Percentiles rank a stretch among this genome's conserved stretches.
Evolutionary conservation across 2,797 vertebrate genomes (phyloP).

Genomic region (Chaetodon trifasciatus): DNA sequence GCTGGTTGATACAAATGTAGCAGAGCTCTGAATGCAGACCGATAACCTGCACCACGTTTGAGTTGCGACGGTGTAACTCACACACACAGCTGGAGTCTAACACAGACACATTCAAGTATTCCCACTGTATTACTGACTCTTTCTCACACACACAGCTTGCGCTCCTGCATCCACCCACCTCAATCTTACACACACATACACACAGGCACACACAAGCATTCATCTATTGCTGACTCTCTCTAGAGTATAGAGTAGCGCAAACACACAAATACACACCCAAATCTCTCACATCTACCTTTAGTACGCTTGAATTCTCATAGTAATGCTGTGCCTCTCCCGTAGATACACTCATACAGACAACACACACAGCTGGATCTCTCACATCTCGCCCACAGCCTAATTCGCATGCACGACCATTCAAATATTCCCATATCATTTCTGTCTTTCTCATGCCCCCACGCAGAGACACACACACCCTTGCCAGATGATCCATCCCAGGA

Average conservation of each 20-base stretch:
- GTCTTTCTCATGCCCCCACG: conserved; percentile 36
- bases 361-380: conserved; percentile 57
- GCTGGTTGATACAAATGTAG: conserved; percentile 34
- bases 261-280: conserved; percentile 15
- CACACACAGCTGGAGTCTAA: conserved; percentile 15
- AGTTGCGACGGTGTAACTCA: conserved; percentile 5
- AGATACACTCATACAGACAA: conserved; percentile 53
- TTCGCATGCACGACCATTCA: conserved; percentile 63
- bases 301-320: conserved; percentile 57
- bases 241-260: neutral
- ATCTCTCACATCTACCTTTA: conserved; percentile 57
- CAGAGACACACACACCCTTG: conserved; percentile 15
- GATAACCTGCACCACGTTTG: conserved; percentile 67
- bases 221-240: conserved; percentile 30
- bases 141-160: conserved; percentile 32
- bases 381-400: conserved; percentile 58
- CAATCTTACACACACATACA: neutral
- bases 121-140: conserved; percentile 15
- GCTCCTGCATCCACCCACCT: conserved; percentile 13
- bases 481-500: conserved; percentile 70
- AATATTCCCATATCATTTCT: conserved; percentile 56
- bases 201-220: conserved; percentile 7
- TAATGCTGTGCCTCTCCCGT: conserved; percentile 50
- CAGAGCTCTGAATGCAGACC: conserved; percentile 28
- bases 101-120: conserved; percentile 36